Conservation (phyloP, 2,113 vertebrate species). For the Eulemur macaco region DNA sequence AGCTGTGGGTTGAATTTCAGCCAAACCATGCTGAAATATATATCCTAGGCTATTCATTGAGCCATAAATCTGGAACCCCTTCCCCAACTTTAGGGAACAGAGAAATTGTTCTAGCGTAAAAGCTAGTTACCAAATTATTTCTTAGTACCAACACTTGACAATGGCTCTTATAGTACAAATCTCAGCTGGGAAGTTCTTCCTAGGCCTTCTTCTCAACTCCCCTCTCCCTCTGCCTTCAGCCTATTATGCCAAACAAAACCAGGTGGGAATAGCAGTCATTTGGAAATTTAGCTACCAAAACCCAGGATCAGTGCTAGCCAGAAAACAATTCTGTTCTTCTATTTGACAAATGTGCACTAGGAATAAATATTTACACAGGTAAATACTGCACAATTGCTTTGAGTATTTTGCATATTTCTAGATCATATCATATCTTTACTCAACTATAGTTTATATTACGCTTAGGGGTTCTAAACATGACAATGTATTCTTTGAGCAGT, state of each 20-base stretch:
- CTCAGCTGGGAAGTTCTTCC: not conserved
- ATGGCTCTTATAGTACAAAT: not conserved
- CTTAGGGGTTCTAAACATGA: not conserved
- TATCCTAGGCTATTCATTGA: not conserved
- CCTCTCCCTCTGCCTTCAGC: too few species aligned
- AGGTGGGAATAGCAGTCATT: too few species aligned
- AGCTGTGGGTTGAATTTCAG: not conserved
- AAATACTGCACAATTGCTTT: not conserved
- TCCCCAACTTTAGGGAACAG: not conserved
- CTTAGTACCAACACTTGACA: not conserved
- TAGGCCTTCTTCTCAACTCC: not conserved
- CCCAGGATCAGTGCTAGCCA: accelerated
- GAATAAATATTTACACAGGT: not conserved
- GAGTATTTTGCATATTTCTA: not conserved
- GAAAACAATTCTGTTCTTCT: not conserved
- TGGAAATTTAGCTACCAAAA: not conserved
- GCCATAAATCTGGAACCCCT: not conserved
- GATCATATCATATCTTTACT: not conserved
- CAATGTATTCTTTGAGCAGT: not conserved
- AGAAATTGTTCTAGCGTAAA: not conserved
- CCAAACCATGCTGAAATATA: not conserved
- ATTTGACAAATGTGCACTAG: not conserved
- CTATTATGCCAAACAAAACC: too few species aligned
- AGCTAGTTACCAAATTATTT: not conserved
- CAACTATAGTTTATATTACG: not conserved